Conservation (phyloP, 1,140 invertebrate genomes). For the Zaprionus tsacasi region DNA sequence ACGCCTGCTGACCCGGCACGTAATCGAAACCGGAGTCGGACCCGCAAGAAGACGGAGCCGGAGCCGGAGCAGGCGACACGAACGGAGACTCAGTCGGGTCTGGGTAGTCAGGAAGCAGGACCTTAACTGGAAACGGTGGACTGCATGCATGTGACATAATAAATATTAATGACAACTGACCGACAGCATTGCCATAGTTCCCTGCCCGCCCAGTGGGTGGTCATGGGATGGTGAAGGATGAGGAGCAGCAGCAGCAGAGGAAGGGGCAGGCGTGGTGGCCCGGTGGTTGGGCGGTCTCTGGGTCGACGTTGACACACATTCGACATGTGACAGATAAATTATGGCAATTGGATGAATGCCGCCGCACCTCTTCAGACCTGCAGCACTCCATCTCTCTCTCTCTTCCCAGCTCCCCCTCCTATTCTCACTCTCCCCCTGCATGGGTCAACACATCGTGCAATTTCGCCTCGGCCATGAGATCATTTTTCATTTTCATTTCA, state of each 20-base stretch:
- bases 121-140: constrained; percentile 36
- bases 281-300: constrained; percentile 1
- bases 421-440: not conserved
- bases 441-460: constrained; percentile 38
- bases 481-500: constrained; percentile 72
- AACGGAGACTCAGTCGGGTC: constrained; percentile 26
- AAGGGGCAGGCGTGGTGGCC: not conserved
- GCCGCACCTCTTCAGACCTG: constrained; percentile 55
- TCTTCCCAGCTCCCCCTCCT: not conserved
- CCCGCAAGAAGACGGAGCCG: constrained; percentile 24
- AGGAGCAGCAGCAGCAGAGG: not conserved
- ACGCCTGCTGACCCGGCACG: constrained; percentile 45
- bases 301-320: constrained; percentile 75
- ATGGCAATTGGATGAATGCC: constrained; percentile 73
- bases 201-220: constrained; percentile 54
- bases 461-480: constrained; percentile 56
- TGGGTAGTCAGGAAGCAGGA: constrained; percentile 1
- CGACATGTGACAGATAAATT: constrained; percentile 82
- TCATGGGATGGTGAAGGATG: not conserved
- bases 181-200: constrained; percentile 52
- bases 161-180: constrained; percentile 79
- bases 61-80: constrained; percentile 2
- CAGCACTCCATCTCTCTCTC: not conserved
- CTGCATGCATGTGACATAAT: constrained; percentile 76
- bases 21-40: constrained; percentile 34